These are phyloP conservation scores for Anguilla marmorata DNA, from an alignment of 2,797 vertebrate genomes.

Conservation along the genomic window DNA sequence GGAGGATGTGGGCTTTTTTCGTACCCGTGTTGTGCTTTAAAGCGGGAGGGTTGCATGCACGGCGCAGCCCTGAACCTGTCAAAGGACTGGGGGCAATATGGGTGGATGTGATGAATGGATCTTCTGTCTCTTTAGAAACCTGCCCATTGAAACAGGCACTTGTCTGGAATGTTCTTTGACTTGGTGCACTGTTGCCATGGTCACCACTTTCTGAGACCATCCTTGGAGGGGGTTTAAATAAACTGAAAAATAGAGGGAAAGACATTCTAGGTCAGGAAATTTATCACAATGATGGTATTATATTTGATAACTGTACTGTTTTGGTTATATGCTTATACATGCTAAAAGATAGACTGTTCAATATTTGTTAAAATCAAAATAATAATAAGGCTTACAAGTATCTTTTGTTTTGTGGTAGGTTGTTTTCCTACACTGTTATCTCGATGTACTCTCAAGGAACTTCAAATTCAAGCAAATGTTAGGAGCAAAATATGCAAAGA, in stretches of 20 bases:
- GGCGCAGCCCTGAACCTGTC: conserved; percentile 14
- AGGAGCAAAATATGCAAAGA: conserved; percentile 1
- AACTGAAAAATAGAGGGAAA: conserved; percentile 30
- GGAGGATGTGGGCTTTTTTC: conserved; percentile 69
- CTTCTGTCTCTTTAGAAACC: conserved; percentile 29
- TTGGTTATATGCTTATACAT: background rate
- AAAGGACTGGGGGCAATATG: conserved; percentile 10
- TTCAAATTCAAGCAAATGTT: background rate
- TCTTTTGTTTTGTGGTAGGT: background rate
- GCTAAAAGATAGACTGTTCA: background rate
- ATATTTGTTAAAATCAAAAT: background rate
- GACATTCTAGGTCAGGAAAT: background rate
- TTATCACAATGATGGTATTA: conserved; percentile 5
- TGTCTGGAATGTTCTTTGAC: background rate
- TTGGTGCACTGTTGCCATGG: conserved; percentile 1
- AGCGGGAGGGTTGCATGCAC: background rate
- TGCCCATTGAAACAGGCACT: conserved; percentile 11
- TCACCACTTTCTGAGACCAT: conserved; percentile 10
- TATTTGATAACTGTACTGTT: background rate
- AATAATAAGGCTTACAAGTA: background rate
- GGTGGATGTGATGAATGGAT: conserved; percentile 24
- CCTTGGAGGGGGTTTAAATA: conserved; percentile 36
- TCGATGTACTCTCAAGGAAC: background rate
- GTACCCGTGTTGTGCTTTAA: conserved; percentile 58
- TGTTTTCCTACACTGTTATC: background rate